phyloP scores from a whole-genome alignment of 2,113 vertebrate species.

The Acinonyx jubatus region DNA sequence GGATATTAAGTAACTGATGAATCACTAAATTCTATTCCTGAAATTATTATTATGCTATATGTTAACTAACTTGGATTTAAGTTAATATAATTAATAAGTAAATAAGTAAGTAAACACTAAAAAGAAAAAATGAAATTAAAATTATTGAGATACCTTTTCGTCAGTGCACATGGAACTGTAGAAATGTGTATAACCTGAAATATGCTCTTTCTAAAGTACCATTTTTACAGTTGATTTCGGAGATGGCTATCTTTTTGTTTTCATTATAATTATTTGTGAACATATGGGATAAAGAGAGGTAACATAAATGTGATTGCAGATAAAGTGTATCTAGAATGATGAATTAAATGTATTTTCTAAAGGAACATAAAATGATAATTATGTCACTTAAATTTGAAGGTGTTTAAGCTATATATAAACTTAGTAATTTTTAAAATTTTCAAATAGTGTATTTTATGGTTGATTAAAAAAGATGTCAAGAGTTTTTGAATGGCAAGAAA shows the following conservation, averaged over 20 bases:
- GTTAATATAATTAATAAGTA: no score
- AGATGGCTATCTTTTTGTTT: background rate
- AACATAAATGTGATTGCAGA: background rate
- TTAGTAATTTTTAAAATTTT: conserved; percentile 9
- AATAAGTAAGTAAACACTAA: no score
- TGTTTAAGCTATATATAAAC: conserved; percentile 29
- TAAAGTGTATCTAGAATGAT: conserved; percentile 2
- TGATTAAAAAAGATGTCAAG: background rate
- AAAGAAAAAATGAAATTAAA: conserved; percentile 8
- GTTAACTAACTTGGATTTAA: no score
- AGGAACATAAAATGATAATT: conserved; percentile 10
- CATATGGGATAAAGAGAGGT: background rate
- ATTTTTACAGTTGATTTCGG: background rate
- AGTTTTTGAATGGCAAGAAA: conserved; percentile 3
- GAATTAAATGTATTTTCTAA: conserved; percentile 32
- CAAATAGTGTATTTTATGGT: background rate
- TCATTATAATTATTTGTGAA: conserved; percentile 9
- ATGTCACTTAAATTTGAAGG: conserved; percentile 23
- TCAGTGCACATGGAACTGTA: background rate
- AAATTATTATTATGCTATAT: no score
- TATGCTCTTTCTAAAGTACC: background rate
- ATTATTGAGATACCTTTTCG: background rate
- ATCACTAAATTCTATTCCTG: no score
- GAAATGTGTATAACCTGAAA: conserved; percentile 29
- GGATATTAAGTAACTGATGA: no score